phyloP scores from a whole-genome alignment of 2,113 vertebrate genomes.

The Glareola pratincola region DNA sequence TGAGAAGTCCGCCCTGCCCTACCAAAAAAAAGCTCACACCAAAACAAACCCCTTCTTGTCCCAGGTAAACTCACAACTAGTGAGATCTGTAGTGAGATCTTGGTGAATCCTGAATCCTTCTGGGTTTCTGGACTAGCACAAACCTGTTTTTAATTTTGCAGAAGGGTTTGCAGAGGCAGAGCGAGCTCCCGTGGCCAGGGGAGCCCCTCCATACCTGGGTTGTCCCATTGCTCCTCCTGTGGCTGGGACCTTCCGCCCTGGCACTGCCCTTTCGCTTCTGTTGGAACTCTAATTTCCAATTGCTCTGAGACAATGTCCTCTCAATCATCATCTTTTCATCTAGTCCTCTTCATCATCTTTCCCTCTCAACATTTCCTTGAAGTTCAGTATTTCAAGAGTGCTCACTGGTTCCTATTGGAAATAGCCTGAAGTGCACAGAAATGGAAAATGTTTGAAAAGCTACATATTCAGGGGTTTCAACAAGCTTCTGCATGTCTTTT shows the following conservation, averaged over 20 bases:
- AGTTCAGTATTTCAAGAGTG: not conserved
- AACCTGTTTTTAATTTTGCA: not conserved
- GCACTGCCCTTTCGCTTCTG: not conserved
- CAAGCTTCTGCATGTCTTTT: not conserved
- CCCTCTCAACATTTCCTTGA: not conserved
- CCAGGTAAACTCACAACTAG: not conserved
- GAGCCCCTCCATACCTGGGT: fast-evolving
- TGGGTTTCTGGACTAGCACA: not conserved
- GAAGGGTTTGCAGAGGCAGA: not conserved
- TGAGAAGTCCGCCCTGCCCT: not conserved
- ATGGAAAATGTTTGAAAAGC: not conserved
- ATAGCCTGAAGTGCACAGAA: not conserved
- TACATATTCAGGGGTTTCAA: not conserved
- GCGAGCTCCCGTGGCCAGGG: fast-evolving
- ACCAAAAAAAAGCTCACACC: not conserved
- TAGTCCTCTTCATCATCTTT: not conserved
- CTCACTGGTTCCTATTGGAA: not conserved
- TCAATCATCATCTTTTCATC: not conserved
- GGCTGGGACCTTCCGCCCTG: not conserved
- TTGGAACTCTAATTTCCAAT: not conserved
- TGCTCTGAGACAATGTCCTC: not conserved
- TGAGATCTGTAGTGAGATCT: not conserved
- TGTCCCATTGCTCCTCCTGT: no score
- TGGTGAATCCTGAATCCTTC: not conserved
- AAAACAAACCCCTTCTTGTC: not conserved